Evolutionary conservation across 1,140 invertebrate species (phyloP).

Genomic region (Sipha flava): DNA sequence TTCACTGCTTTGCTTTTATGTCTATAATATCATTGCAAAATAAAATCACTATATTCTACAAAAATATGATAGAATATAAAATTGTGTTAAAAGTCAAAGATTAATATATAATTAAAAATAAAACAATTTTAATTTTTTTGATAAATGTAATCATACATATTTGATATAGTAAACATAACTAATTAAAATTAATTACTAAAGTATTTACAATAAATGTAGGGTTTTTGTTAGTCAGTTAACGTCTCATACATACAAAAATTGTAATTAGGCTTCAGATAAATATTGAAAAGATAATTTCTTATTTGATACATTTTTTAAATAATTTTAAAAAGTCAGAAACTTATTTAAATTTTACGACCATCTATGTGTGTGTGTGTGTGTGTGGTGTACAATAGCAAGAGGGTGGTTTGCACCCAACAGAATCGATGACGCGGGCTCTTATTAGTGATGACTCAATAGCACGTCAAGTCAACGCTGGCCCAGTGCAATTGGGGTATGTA

Average conservation of each 20-base stretch:
- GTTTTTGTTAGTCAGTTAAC: too few relatives aligned
- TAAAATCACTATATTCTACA: neutral
- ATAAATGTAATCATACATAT: too few relatives aligned
- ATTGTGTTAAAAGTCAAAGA: neutral
- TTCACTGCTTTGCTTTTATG: conserved; percentile 25
- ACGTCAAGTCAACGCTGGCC: conserved; percentile 64
- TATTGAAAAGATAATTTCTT: neutral
- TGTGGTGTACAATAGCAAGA: conserved; percentile 65
- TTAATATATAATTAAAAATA: too few relatives aligned
- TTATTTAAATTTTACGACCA: conserved; percentile 11
- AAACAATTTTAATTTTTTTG: too few relatives aligned
- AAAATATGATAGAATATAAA: neutral
- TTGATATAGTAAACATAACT: too few relatives aligned
- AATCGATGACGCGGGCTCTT: conserved; percentile 83
- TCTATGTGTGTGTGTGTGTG: conserved; percentile 51
- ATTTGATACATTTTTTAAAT: neutral
- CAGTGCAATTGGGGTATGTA: conserved; percentile 87
- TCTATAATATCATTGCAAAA: conserved; percentile 5
- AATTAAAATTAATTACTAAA: too few relatives aligned
- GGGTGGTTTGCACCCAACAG: conserved; percentile 78
- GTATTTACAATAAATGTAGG: too few relatives aligned
- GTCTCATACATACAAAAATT: too few relatives aligned
- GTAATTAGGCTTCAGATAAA: neutral
- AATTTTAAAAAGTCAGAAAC: neutral
- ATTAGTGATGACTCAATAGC: conserved; percentile 79